Percentiles rank a stretch among this genome's conserved stretches.
phyloP scores from a whole-genome alignment of 2,888 invertebrate species.

The Abscondita cerata region DNA sequence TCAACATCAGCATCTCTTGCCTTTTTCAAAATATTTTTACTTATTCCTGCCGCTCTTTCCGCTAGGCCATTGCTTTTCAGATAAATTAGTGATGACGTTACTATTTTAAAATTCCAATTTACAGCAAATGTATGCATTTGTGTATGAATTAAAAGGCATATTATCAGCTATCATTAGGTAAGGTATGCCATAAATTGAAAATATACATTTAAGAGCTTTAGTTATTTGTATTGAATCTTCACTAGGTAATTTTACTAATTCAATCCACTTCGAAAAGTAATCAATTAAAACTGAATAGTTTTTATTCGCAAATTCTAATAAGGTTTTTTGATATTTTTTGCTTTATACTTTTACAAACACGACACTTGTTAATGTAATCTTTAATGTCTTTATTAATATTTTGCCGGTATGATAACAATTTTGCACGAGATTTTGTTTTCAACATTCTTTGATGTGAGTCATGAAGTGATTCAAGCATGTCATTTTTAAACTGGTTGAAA shows the following conservation, averaged over 20 bases:
- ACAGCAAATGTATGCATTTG: background rate
- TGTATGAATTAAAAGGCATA: slow-evolving; percentile 7
- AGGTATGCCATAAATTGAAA: background rate
- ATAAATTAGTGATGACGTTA: background rate
- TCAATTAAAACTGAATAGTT: background rate
- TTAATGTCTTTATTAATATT: background rate
- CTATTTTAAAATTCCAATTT: slow-evolving; percentile 2
- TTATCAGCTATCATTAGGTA: background rate
- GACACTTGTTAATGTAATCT: background rate
- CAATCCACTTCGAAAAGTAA: background rate
- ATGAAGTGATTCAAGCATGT: too few relatives aligned
- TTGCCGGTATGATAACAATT: background rate
- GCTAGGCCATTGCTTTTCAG: slow-evolving; percentile 6
- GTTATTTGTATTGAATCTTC: background rate
- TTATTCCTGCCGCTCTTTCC: background rate
- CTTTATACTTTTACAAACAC: background rate
- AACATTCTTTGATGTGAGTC: too few relatives aligned
- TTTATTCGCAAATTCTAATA: slow-evolving; percentile 1
- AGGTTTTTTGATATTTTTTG: background rate
- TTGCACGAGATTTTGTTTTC: too few relatives aligned
- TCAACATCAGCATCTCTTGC: too few relatives aligned
- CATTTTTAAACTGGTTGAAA: too few relatives aligned
- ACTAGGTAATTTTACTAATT: background rate
- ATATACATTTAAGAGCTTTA: background rate
- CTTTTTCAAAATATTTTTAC: background rate